phyloP scores from a whole-genome alignment of 2,113 vertebrate genomes.

The Vireo altiloquus region DNA sequence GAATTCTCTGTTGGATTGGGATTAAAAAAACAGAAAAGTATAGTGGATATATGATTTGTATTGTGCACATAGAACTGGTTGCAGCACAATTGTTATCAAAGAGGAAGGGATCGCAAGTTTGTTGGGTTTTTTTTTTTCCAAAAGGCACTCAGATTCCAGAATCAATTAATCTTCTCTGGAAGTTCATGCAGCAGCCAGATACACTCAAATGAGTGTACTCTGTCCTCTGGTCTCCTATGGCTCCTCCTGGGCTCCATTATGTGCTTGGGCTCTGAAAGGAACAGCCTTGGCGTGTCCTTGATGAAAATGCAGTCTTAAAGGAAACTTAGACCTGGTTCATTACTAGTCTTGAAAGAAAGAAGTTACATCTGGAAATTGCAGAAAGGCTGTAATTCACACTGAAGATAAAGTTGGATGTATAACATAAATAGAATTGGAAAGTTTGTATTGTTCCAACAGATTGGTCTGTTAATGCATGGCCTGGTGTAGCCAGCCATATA shows the following conservation, averaged over 20 bases:
- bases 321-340: neutral
- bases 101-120: neutral
- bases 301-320: neutral
- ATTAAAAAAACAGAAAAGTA: neutral
- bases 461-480: neutral
- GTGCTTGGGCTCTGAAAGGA: neutral
- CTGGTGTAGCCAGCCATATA: neutral
- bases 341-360: neutral
- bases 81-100: neutral
- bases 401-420: constrained; percentile 20
- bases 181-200: neutral
- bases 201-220: neutral
- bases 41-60: neutral
- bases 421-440: constrained; percentile 33
- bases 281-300: neutral
- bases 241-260: neutral
- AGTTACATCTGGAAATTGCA: constrained; percentile 25
- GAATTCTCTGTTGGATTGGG: neutral
- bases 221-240: neutral
- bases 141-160: neutral
- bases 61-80: neutral
- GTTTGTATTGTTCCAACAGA: constrained; percentile 13
- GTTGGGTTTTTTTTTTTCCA: neutral
- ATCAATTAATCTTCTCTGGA: constrained; percentile 16
- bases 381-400: neutral